phyloP scores from a whole-genome alignment of 2,113 vertebrate species.

The Aythya baeri region DNA sequence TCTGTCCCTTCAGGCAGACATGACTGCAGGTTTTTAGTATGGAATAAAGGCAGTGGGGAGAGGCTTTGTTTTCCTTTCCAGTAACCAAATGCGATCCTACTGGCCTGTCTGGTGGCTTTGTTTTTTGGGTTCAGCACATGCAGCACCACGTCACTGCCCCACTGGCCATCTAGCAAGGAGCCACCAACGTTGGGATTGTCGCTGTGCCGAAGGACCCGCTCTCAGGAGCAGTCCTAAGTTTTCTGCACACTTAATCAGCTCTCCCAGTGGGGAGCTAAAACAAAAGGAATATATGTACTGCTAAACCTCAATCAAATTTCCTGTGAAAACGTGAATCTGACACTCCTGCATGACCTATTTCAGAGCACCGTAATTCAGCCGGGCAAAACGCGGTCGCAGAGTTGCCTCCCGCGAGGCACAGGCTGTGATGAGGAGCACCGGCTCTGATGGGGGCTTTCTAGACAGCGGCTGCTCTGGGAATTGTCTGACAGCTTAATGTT shows the following conservation, averaged over 20 bases:
- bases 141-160: not conserved
- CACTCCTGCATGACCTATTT: not conserved
- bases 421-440: not conserved
- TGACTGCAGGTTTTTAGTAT: not conserved
- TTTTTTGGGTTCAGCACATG: accelerated
- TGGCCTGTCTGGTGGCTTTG: accelerated
- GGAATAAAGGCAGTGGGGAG: not conserved
- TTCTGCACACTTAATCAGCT: not conserved
- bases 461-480: not conserved
- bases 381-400: not conserved
- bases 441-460: not conserved
- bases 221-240: not conserved
- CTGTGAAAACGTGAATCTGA: not conserved
- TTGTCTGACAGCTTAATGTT: slow-evolving; percentile 52
- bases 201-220: not conserved
- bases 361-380: not conserved
- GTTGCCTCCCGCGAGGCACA: accelerated
- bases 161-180: not conserved
- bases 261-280: not conserved
- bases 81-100: not conserved
- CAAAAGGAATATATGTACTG: not conserved
- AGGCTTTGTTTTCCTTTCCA: not conserved
- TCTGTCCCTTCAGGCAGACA: not conserved
- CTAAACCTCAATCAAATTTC: not conserved
- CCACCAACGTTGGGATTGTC: not conserved